Conservation (phyloP, 1,140 invertebrate species). For the Heliconius hewitsoni region DNA sequence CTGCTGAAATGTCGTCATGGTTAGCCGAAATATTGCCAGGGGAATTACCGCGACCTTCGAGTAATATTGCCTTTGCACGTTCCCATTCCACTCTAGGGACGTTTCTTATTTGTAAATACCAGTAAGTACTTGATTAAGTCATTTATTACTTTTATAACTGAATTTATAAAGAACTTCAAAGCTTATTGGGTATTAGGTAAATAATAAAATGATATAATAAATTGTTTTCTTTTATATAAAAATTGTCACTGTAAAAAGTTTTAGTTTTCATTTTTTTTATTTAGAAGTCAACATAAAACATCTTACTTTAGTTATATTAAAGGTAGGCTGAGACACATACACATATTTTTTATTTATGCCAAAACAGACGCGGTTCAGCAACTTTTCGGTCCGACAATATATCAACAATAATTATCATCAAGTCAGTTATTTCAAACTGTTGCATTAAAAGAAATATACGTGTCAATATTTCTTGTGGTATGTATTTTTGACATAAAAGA, state of each 20-base stretch:
- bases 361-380: slow-evolving; percentile 56
- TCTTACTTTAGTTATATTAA: too few relatives aligned
- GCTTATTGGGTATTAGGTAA: too few relatives aligned
- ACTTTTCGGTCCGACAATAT: slow-evolving; percentile 68
- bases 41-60: slow-evolving; percentile 63
- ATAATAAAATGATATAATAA: too few relatives aligned
- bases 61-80: slow-evolving; percentile 56
- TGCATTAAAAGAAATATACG: slow-evolving; percentile 60
- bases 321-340: too few relatives aligned
- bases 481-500: slow-evolving; percentile 22
- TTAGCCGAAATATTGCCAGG: slow-evolving; percentile 63
- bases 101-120: slow-evolving; percentile 61
- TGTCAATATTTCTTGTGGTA: slow-evolving; percentile 63
- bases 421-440: slow-evolving; percentile 64
- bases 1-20: slow-evolving; percentile 74
- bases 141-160: slow-evolving; percentile 7
- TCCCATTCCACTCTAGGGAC: slow-evolving; percentile 62
- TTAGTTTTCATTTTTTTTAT: too few relatives aligned
- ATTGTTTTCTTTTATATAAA: too few relatives aligned
- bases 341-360: background rate
- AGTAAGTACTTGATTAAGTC: slow-evolving; percentile 51
- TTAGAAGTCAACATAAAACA: too few relatives aligned
- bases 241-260: too few relatives aligned
- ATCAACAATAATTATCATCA: slow-evolving; percentile 61
- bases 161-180: too few relatives aligned